Evolutionary conservation across 1,140 invertebrate genomes (phyloP), one percentile per base, ranked within the genome.

Genomic region (Phortica variegata): DNA sequence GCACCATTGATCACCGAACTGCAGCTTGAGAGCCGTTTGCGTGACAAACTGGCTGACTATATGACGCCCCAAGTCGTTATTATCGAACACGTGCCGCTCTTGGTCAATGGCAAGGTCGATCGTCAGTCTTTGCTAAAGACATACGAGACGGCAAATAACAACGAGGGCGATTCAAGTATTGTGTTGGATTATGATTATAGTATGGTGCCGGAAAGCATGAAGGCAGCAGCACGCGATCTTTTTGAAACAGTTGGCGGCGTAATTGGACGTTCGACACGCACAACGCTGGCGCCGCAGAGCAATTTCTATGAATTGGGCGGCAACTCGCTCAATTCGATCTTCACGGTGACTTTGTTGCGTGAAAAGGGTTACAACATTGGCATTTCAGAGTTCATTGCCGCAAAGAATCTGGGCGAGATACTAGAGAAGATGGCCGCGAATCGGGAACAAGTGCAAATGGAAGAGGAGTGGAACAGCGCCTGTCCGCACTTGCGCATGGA

Each of bases 21-120:
- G n/a, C 79, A 86, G 47, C 81, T 91, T 19, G 87, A 90, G 65
- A 65, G 73, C 1, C 71, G 79, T 12, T 71, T 91, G 16, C 81
- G 82, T 63, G 80, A 80, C 42, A 81, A 78, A 33, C 66, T 91
- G 3, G 83, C 87, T 0, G 75, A 82, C 5, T 91, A 91, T 65
- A 90, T 91, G 86, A 79, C 90, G 7, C 89, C 90, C 0, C 85
- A 87, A 76, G 81, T 91, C 0, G 79, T 90, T 6, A 71, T 88
- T 1, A 71, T 91, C 3, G 84, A 90, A 7, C 80, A 73, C 5
- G 83, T 93, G 47, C 91, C 90, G 0, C 75, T 90, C 3, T 74
- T 93, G 8, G 86, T 88, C 0, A 94, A 93, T 74, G 90, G 90
- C 5, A 94, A 93, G 79, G 85, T 87, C 8, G 90, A 94, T 74